Evolutionary conservation across 2,113 vertebrate genomes (phyloP).

Genomic region (Onychorhynchus coronatus): DNA sequence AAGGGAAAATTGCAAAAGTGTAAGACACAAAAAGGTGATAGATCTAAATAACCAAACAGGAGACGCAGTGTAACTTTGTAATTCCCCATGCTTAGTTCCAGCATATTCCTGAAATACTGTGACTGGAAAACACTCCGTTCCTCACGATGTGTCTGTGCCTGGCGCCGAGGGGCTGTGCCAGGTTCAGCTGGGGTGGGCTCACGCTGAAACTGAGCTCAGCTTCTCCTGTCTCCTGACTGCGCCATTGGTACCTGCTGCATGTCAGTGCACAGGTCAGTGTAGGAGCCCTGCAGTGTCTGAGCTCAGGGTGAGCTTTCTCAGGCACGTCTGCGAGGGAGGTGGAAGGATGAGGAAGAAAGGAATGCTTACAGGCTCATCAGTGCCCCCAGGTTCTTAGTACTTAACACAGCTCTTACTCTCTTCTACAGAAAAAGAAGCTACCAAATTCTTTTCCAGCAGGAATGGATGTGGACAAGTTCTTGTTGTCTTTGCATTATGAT

Average conservation of each 20-base stretch:
- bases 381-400: background rate
- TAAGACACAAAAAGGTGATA: background rate
- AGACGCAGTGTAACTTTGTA: rapidly evolving
- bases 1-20: background rate
- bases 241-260: background rate
- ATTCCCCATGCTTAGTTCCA: background rate
- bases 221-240: rapidly evolving
- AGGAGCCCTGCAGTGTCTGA: rapidly evolving
- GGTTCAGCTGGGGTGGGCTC: background rate
- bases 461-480: conserved; percentile 98
- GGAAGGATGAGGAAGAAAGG: background rate
- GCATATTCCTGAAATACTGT: rapidly evolving
- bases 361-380: background rate
- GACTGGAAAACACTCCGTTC: rapidly evolving
- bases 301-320: background rate
- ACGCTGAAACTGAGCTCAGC: background rate
- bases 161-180: no score
- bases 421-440: conserved; percentile 85
- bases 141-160: background rate
- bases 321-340: rapidly evolving
- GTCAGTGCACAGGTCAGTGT: rapidly evolving
- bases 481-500: conserved; percentile 95
- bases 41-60: background rate
- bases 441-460: conserved; percentile 90
- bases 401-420: background rate